Evolutionary conservation across 2,888 invertebrate species (phyloP).

Genomic region (Spisula subtruncata): DNA sequence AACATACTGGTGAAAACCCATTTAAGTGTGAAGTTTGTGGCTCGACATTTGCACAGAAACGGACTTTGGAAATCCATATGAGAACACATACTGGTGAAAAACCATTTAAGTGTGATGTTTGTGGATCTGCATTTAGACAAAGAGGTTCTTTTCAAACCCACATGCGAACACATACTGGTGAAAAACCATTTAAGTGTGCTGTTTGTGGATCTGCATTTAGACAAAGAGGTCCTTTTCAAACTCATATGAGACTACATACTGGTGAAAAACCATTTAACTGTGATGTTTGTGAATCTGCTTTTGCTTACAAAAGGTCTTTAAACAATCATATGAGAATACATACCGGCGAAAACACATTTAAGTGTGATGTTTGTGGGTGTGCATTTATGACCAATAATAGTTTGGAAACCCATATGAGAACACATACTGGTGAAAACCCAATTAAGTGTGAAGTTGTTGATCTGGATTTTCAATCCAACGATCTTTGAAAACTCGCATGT

Average conservation of each 20-base stretch:
- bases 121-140: neutral
- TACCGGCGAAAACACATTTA: conserved; percentile 26
- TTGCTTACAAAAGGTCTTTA: neutral
- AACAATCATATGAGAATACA: conserved; percentile 27
- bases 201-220: neutral
- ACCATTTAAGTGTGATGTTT: conserved; percentile 25
- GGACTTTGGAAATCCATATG: neutral
- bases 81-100: conserved; percentile 38
- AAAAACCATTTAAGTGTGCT: conserved; percentile 28
- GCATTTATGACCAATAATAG: neutral
- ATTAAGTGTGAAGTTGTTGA: conserved; percentile 10
- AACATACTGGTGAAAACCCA: neutral
- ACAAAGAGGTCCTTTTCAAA: neutral
- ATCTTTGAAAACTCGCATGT: neutral
- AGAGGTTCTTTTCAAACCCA: neutral
- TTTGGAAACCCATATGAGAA: conserved; percentile 15
- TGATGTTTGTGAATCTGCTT: conserved; percentile 7
- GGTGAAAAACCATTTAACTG: conserved; percentile 33
- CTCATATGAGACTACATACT: conserved; percentile 13
- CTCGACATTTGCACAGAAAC: neutral
- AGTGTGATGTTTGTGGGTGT: conserved; percentile 8
- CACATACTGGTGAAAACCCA: conserved; percentile 36
- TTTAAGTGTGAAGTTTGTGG: conserved; percentile 24
- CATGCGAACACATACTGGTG: conserved; percentile 33
- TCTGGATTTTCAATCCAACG: neutral